Base-by-base conservation (phyloP, 2,113 vertebrate species). In the Oryzias javanicus region DNA sequence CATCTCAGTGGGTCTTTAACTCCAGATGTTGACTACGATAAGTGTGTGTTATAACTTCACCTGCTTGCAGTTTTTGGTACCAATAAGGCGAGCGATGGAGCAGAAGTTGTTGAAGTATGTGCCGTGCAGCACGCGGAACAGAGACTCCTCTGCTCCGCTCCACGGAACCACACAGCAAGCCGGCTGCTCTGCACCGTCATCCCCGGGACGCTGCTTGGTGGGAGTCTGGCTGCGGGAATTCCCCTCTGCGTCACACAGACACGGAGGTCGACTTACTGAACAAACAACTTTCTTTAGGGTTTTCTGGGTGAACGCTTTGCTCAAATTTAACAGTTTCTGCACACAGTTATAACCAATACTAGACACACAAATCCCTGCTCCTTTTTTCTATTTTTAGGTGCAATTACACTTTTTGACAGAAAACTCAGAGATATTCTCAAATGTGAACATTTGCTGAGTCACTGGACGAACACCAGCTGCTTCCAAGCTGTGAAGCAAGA, bases 31-130 rank as follows among this genome's bases (percentile, higher is more conserved):
- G 27, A 29, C 27, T 8, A 35, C 35, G 10, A 8, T 35, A 35
- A n/a, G 45, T 17, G 56, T 42, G 50, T 7, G 13, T 42, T 27
- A 1, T 19, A 40, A 1, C 16, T 35, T 72, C 83, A 98, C 97
- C 95, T 99, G 94, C 67, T 95, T 97, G 91, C 97, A 99, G 0
- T 92, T 98, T 89, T 99, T 99, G 20, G 95, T 97, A 22, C 95
- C 94, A 67, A 98, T 94, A 49, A 99, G 94, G 49, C 94, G 91
- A 53, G 97, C 94, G 2, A 99, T 99, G 4, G 95, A 97, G 79
- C 97, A 99, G 93, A 98, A 99, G 89, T 99, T 99, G 92, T 98
- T 99, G 92, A 95, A 98, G 81, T 98, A 99, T 12, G 97, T 99
- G 64, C 97, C 96, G 0, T 98, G 96, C 65, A 99, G 94, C 67